Base-by-base conservation (phyloP, 1,140 invertebrate species). In the Leptinotarsa defecta region DNA sequence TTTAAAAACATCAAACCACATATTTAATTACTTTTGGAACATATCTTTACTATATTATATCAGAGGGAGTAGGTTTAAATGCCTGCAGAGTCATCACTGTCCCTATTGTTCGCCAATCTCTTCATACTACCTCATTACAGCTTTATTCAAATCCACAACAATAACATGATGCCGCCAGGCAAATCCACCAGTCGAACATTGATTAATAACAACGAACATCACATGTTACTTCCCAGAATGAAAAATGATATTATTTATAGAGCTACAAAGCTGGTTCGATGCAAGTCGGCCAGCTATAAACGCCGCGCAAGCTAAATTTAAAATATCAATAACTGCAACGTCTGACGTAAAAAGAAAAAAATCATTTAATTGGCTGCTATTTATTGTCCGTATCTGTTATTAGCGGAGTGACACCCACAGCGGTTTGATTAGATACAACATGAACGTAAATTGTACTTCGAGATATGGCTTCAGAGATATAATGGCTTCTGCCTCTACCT, bases 381-480 rank as follows among this genome's bases (percentile, higher is more conserved):
- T 71, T 71, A 62, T 62, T 62, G 70, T 62, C 22, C 57, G 49
- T 57, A 61, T 71, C 43, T 52, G 19, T 24, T 62, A 71, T 71
- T 71, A 71, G 43, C 57, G 22, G 20, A 13, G 24, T 27, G 52
- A 71, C 70, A 71, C 70, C 70, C 70, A 71, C 70, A 71, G 57
- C 52, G 22, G 52, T 61, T 71, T 71, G 70, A 71, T 71, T 71
- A 71, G 70, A 71, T 71, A 71, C 34, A 71, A 49, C 49, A 71
- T 24, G 49, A 62, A 57, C 70, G 57, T 71, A 71, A 71, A 71
- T 71, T 71, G 24, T 43, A 19, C 67, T 49, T 68, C 52, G 52
- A 63, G 70, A 71, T 71, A 62, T 71, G 24, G 70, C 48, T 57
- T 20, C n/a, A 19, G 57, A 61, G 70, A 71, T 57, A 57, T 71